Evolutionary conservation across 2,888 invertebrate species (phyloP), one percentile per base, ranked within the genome.

Genomic region (Acanthopleura granulata): DNA sequence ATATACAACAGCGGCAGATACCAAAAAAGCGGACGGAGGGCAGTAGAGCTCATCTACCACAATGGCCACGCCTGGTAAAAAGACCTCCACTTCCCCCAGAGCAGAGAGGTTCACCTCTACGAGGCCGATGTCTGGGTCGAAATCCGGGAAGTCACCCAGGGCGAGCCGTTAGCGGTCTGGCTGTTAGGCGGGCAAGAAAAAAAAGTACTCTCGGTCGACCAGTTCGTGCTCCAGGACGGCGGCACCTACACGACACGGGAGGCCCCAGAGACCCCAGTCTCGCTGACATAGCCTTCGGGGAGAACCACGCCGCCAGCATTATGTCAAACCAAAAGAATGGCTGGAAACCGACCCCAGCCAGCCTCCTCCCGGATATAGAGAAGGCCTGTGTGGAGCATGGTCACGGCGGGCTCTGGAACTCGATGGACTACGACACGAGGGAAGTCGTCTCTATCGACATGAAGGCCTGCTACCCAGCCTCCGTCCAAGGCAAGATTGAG

Each of bases 31-130:
- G n/a, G n/a, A n/a, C 51, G 51, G 61, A 22, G 74, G 72, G 15
- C 3, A 72, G 73, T 76, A 74, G 76, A 76, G 74, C 76, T 76
- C 72, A 76, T 66, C 3, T 11, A 62, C 62, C 78, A 78, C 74
- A 78, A 78, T 72, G 78, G 76, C 74, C 78, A 78, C 72, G 78
- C 72, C 50, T 76, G 78, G 78, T 15, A 1, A 30, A 66, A 61
- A 27, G 74, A 78, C 62, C 74, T 78, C 57, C 73, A 57, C 22
- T 57, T 57, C 57, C 12, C 57, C 18, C 57, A 57, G 57, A 57
- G 57, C 57, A 57, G 57, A 22, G 18, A 57, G 57, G 57, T 57
- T 12, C 57, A 57, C 57, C 1, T 57, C 22, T 57, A 57, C 22
- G 3, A 76, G 66, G 75, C 75, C 1, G 72, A 77, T 49, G 75